Percentiles rank a stretch among this genome's conserved stretches.
Conservation (phyloP, 1,140 invertebrate species). For the Armadillidium nasatum region DNA sequence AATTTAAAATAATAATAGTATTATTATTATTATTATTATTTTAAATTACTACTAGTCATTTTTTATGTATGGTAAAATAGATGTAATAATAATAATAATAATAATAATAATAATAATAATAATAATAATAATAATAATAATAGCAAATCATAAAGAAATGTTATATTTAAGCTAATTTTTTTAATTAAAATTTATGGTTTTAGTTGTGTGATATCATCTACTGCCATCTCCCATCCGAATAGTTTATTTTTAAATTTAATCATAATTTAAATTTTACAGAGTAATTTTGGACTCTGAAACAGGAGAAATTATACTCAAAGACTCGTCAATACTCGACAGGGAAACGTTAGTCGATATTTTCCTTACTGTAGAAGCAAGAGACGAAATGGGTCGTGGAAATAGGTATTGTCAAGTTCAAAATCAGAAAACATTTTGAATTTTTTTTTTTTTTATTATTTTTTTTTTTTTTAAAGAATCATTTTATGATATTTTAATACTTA, state of each 20-base stretch:
- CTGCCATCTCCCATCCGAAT: neutral
- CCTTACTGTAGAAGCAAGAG: conserved; percentile 84
- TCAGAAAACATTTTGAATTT: neutral
- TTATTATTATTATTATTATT: too few species aligned
- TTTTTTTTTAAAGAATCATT: neutral
- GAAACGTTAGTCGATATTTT: conserved; percentile 80
- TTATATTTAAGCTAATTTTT: too few species aligned
- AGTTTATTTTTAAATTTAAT: too few species aligned
- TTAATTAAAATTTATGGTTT: too few species aligned
- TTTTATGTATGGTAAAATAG: too few species aligned
- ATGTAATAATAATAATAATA: too few species aligned
- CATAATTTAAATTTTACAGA: conserved; percentile 52
- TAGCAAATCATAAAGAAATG: too few species aligned
- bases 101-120: too few species aligned
- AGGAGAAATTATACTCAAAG: conserved; percentile 75
- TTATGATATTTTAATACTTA: too few species aligned
- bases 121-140: too few species aligned
- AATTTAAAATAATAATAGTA: too few species aligned
- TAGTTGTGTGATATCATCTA: neutral
- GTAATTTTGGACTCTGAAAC: conserved; percentile 72
- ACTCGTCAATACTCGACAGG: conserved; percentile 72
- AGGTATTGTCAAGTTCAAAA: conserved; percentile 49
- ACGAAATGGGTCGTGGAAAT: conserved; percentile 79
- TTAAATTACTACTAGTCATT: too few species aligned
- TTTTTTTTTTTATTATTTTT: neutral